Conservation (phyloP, 2,113 vertebrate genomes). For the Alouatta palliata region DNA sequence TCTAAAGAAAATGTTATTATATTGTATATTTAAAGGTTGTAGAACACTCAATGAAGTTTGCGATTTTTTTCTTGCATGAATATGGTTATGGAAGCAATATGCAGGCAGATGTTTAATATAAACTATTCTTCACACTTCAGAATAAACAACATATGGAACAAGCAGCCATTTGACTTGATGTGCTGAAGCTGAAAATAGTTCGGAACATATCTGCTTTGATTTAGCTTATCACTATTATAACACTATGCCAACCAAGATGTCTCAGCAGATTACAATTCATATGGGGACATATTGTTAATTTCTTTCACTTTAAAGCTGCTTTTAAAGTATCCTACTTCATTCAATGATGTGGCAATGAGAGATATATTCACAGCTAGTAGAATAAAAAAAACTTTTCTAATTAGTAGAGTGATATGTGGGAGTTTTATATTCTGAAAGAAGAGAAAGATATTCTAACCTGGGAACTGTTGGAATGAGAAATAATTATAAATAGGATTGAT, state of each 20-base stretch:
- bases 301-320: slow-evolving; percentile 58
- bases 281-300: slow-evolving; percentile 57
- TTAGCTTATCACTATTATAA: slow-evolving; percentile 53
- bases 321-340: slow-evolving; percentile 61
- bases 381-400: slow-evolving; percentile 56
- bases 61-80: slow-evolving; percentile 60
- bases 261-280: slow-evolving; percentile 69
- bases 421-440: slow-evolving; percentile 70
- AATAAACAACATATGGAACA: slow-evolving; percentile 69
- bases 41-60: slow-evolving; percentile 65
- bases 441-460: slow-evolving; percentile 68
- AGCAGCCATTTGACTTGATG: slow-evolving; percentile 70
- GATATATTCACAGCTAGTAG: slow-evolving; percentile 45
- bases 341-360: slow-evolving; percentile 58
- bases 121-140: slow-evolving; percentile 75
- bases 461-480: slow-evolving; percentile 77
- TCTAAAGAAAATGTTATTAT: slow-evolving; percentile 71
- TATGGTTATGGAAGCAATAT: slow-evolving; percentile 71
- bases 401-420: slow-evolving; percentile 56
- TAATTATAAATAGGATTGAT: slow-evolving; percentile 78
- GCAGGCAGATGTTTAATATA: slow-evolving; percentile 77
- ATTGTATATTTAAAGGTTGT: slow-evolving; percentile 73
- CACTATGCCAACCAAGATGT: neutral
- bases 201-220: slow-evolving; percentile 66
- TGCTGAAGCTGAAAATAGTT: slow-evolving; percentile 64